Evolutionary conservation across 92 coral and sea anemone genomes (phyloP).

Genomic region (Palythoa caribaeorum): DNA sequence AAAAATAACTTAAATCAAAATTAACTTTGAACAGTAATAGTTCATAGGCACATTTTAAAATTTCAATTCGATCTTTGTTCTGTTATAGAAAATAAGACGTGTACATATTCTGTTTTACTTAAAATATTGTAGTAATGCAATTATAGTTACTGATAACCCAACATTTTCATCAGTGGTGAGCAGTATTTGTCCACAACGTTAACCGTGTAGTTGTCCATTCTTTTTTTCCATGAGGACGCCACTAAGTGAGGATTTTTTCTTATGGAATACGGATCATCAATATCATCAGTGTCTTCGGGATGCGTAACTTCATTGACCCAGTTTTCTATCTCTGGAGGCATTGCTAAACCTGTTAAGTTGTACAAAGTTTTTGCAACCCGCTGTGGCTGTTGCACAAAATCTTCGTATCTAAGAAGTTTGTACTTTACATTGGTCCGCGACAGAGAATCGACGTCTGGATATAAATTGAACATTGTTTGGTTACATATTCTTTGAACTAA

Average conservation of each 20-base stretch:
- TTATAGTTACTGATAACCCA: neutral
- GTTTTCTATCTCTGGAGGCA: constrained; percentile 19
- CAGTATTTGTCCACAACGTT: constrained; percentile 36
- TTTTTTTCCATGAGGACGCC: constrained; percentile 3
- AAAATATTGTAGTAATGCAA: no score
- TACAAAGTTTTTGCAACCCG: constrained; percentile 8
- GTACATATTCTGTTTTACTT: no score
- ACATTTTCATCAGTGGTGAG: constrained; percentile 4
- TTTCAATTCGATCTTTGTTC: no score
- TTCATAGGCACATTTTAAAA: no score
- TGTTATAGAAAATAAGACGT: no score
- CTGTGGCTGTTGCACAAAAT: constrained; percentile 27
- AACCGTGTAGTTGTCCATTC: constrained; percentile 18
- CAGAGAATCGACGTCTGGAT: neutral
- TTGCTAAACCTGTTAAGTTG: constrained; percentile 7
- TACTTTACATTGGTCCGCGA: neutral
- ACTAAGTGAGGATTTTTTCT: constrained; percentile 26
- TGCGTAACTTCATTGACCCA: constrained; percentile 41
- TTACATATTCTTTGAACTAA: constrained; percentile 38
- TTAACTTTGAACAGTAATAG: no score
- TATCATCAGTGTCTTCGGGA: neutral
- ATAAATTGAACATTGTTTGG: constrained; percentile 12
- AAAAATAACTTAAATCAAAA: no score
- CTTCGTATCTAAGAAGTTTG: constrained; percentile 29
- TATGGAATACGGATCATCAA: constrained; percentile 28